These are phyloP conservation scores for Gadopsis marmoratus DNA, from an alignment of 2,797 vertebrate species.

Conservation along the genomic window DNA sequence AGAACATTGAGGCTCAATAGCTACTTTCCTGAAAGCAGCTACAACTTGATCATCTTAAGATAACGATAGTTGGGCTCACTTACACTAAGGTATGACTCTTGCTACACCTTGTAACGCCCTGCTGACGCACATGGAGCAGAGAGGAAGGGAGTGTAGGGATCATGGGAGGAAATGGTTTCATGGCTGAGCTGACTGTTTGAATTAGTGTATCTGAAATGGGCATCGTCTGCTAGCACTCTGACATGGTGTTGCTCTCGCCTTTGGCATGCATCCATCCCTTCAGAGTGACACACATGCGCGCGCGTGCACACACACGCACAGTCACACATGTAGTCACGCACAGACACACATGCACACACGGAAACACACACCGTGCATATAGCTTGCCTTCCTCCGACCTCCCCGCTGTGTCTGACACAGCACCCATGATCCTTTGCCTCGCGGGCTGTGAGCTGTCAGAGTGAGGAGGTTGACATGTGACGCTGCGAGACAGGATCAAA, in stretches of 20 bases:
- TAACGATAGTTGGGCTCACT: constrained; percentile 14
- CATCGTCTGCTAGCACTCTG: constrained; percentile 87
- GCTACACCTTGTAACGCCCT: constrained; percentile 40
- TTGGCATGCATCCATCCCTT: constrained; percentile 80
- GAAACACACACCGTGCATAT: constrained; percentile 67
- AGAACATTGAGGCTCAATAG: constrained; percentile 4
- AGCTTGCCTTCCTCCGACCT: constrained; percentile 73
- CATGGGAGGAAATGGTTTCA: constrained; percentile 86
- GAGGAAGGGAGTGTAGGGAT: constrained; percentile 70
- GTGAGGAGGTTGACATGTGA: constrained; percentile 81
- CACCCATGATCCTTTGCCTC: constrained; percentile 84
- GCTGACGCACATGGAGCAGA: constrained; percentile 41
- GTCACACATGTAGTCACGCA: not conserved
- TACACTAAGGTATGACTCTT: constrained; percentile 23
- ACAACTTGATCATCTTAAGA: constrained; percentile 9
- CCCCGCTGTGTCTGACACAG: constrained; percentile 76
- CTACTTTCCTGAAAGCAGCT: not conserved
- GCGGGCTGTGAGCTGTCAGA: constrained; percentile 83
- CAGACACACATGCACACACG: constrained; percentile 20
- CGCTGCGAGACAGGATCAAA: constrained; percentile 80
- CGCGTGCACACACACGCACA: constrained; percentile 30
- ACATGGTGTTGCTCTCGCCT: constrained; percentile 87
- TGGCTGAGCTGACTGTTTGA: constrained; percentile 84
- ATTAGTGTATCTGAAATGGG: constrained; percentile 85
- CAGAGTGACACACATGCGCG: constrained; percentile 62